Percentiles rank a stretch among this genome's conserved stretches.
Evolutionary conservation across 2,797 vertebrate species (phyloP).

Genomic region (Atherinosoma microstoma): DNA sequence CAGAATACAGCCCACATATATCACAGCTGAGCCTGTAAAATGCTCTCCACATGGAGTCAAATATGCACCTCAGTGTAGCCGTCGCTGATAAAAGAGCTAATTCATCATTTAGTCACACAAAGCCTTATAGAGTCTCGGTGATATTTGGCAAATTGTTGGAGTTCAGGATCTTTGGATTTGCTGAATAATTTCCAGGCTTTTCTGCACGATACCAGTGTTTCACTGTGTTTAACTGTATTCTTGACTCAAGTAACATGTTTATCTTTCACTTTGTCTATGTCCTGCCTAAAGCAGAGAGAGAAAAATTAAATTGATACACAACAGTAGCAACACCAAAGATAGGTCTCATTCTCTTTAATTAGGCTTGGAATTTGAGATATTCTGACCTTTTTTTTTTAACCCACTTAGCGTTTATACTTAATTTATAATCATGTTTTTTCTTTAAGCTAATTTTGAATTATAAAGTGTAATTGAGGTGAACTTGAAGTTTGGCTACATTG

Average conservation of each 20-base stretch:
- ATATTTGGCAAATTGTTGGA: slow-evolving; percentile 46
- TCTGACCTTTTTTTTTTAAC: background rate
- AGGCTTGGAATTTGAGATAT: background rate
- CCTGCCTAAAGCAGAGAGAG: background rate
- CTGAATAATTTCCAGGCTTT: slow-evolving; percentile 31
- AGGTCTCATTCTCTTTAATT: background rate
- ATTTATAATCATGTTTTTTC: slow-evolving; percentile 5
- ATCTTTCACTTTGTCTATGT: slow-evolving; percentile 10
- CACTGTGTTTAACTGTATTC: slow-evolving; percentile 10
- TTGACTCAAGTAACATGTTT: background rate
- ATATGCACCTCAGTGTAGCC: slow-evolving; percentile 67
- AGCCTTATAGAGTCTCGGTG: slow-evolving; percentile 54
- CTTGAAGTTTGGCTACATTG: slow-evolving; percentile 15
- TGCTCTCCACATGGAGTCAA: slow-evolving; percentile 63
- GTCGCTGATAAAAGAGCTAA: slow-evolving; percentile 70
- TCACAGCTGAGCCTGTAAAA: slow-evolving; percentile 65
- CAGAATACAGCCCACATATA: slow-evolving; percentile 68
- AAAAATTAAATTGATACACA: background rate
- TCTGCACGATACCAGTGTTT: background rate
- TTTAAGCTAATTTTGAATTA: background rate
- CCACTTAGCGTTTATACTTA: background rate
- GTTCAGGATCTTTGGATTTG: slow-evolving; percentile 38
- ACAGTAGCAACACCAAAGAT: background rate
- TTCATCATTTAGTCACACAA: slow-evolving; percentile 74
- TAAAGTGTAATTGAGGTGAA: slow-evolving; percentile 9